Conservation (phyloP, 2,888 invertebrate genomes). For the Odontocolon sp. region DNA sequence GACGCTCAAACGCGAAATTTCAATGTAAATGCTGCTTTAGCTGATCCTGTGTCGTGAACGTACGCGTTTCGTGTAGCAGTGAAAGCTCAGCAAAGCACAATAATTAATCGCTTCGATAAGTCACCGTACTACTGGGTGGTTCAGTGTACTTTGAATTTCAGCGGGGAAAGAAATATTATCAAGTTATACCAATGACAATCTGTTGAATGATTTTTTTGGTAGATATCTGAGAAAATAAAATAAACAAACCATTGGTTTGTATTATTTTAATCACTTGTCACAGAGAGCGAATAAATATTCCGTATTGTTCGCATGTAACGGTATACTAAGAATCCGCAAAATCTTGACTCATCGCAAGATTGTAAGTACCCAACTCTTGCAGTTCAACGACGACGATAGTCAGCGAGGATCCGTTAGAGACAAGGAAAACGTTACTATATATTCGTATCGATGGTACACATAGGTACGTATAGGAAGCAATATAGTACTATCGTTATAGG, state of each 20-base stretch:
- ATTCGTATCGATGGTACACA: conserved; percentile 33
- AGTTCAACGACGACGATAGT: conserved; percentile 18
- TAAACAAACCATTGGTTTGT: too few species aligned
- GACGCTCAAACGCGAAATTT: conserved; percentile 60
- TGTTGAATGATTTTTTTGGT: neutral
- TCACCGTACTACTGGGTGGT: conserved; percentile 7
- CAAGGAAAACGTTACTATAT: conserved; percentile 1
- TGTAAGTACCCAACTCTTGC: too few species aligned
- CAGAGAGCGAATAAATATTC: neutral
- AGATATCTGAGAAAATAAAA: too few species aligned
- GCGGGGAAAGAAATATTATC: neutral
- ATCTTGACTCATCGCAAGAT: conserved; percentile 20
- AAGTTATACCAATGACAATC: neutral
- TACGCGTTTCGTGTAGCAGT: conserved; percentile 4
- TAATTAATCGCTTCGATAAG: conserved; percentile 54
- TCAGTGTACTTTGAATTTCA: conserved; percentile 17
- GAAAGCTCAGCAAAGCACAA: conserved; percentile 50
- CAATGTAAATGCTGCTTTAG: conserved; percentile 50
- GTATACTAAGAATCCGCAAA: too few species aligned
- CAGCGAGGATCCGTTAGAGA: neutral
- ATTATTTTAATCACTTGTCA: too few species aligned
- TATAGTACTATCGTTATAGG: neutral
- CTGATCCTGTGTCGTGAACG: neutral
- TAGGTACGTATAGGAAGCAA: neutral
- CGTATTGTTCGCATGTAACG: too few species aligned